Evolutionary conservation across 1,140 invertebrate genomes (phyloP), one percentile per base, ranked within the genome.

Genomic region (Ips nitidus): DNA sequence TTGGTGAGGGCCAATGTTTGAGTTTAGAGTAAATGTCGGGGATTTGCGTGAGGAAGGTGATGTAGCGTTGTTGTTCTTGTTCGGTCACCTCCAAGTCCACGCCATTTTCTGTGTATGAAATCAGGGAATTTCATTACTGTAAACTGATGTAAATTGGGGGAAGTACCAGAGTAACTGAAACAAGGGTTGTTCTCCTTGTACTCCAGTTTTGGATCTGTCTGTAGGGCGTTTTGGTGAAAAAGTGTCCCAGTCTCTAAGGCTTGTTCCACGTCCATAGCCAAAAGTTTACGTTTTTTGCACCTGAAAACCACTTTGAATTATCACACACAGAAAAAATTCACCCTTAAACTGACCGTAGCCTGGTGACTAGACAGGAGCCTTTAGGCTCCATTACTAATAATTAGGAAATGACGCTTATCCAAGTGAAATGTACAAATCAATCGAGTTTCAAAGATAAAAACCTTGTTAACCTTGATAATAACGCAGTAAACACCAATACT

Each of bases 1-100:
- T 45, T 1, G 43, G 8, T 7, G 6, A 41, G n/a, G 60, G 53
- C 41, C 59, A 58, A n/a, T 52, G 53, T n/a, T 52, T 56, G 22
- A 70, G 39, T 58, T 57, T 57, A 45, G 5, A 6, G 52, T 58
- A 70, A 38, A 70, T 42, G 38, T 70, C 68, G 40, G 45, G 42
- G 4, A 62, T 58, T 52, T 58, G 38, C 5, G 55, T 47, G 42
- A 70, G 37, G 7, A 55, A 64, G 41, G 41, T 7, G 22, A 70
- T 3, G 40, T 62, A 70, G n/a, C 60, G 50, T 37, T 70, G 42
- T 52, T 63, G 52, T 41, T 70, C 50, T 7, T 57, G 52, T 52
- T 64, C 52, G 1, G 68, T 70, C 3, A 70, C 60, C 55, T 70
- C 68, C 39, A 70, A 56, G 38, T 70, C 68, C 5, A 70, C 50